Conservation (phyloP, 1,140 invertebrate genomes). For the Leptestheria dahalacensis region DNA sequence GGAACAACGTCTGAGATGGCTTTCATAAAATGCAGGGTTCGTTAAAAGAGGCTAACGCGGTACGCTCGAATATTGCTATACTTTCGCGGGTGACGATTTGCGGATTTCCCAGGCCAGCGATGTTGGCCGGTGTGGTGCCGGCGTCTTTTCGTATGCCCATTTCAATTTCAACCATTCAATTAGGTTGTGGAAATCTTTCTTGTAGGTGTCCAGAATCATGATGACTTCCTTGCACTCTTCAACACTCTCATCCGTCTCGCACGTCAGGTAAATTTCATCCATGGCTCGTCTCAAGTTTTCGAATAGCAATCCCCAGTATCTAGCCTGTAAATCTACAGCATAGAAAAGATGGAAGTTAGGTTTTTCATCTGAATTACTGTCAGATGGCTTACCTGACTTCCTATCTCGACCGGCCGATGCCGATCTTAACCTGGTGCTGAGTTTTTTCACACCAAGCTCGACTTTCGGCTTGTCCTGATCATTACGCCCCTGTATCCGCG, state of each 20-base stretch:
- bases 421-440: constrained; percentile 48
- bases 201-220: constrained; percentile 82
- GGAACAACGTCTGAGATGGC: background rate
- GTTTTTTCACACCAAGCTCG: constrained; percentile 24
- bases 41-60: background rate
- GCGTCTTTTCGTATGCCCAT: constrained; percentile 82
- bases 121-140: constrained; percentile 61
- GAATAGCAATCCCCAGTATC: constrained; percentile 90
- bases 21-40: background rate
- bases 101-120: constrained; percentile 87
- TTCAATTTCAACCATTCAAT: constrained; percentile 84
- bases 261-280: constrained; percentile 47
- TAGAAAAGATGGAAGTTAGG: constrained; percentile 15
- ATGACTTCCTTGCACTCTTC: constrained; percentile 67
- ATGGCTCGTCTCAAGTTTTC: constrained; percentile 83
- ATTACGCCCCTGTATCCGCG: constrained; percentile 21
- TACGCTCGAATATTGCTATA: constrained; percentile 11
- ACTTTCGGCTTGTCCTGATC: constrained; percentile 1
- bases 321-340: constrained; percentile 53
- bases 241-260: constrained; percentile 44
- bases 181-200: constrained; percentile 78
- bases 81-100: constrained; percentile 66
- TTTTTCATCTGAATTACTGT: background rate
- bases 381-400: constrained; percentile 39
- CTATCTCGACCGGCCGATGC: constrained; percentile 73